Base-by-base conservation (phyloP, 2,113 vertebrate genomes). In the Mesembrinibis cayennensis region DNA sequence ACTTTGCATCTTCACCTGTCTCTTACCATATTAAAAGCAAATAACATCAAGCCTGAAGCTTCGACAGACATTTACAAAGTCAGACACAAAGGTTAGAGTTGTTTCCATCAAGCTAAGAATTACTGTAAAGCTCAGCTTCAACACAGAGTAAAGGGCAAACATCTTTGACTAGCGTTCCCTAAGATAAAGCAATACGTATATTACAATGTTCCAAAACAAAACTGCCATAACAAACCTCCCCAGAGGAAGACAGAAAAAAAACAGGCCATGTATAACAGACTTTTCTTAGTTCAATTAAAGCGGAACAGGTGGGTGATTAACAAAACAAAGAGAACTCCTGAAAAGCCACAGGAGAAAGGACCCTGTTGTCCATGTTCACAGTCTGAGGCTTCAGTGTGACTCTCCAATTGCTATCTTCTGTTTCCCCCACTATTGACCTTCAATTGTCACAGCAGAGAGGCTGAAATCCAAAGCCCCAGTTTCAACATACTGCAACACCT, bases 171-270 rank as follows among this genome's bases (percentile, higher is more conserved):
- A 65, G 3, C 27, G 30, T 59, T 89, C 50, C 72, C 53, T 36
- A 65, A 94, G 38, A 85, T 42, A 89, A 94, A 82, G 16, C 7
- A 85, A 50, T 50, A 79, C 0, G 0, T 61, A 36, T 34, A 73
- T 32, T 53, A 36, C 3, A 42, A 19, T 53, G 67, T 95, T 95
- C 86, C 88, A 88, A 93, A 96, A 95, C 71, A 95, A 93, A 80
- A 62, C 19, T 50, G 6, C 36, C 27, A 36, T 34, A 83, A 86
- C 73, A 88, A 93, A 36, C 19, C 8, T 79, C 40, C 52, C 66
- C 10, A 79, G 74, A 82, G 90, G 11, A 79, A 11, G 7, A 30
- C 47, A 52, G 50, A 67, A 89, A 89, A 74, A 45, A 52, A 59
- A 56, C 5, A 66, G 29, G 11, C 49, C 52, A 12, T 10, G 21